phyloP scores from a whole-genome alignment of 1,140 invertebrate genomes.

The Drusus annulatus region DNA sequence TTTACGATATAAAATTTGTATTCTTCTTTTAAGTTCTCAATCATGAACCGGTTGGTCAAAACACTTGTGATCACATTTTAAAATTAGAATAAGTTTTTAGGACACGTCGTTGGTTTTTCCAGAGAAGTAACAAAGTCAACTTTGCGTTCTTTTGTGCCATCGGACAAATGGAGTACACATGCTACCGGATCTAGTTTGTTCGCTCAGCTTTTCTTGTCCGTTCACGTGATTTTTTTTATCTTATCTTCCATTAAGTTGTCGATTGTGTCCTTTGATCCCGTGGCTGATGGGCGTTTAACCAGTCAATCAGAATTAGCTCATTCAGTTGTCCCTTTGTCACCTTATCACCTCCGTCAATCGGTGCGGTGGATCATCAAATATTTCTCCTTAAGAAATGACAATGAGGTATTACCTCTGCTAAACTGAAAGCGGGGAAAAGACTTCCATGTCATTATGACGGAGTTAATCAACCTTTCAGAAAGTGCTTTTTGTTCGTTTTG shows the following conservation, averaged over 20 bases:
- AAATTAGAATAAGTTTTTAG: not conserved
- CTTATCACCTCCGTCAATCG: constrained; percentile 47
- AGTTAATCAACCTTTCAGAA: constrained; percentile 7
- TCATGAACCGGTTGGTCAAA: not conserved
- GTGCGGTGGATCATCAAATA: constrained; percentile 5
- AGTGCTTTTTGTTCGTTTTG: constrained; percentile 1
- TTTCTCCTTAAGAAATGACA: constrained; percentile 14
- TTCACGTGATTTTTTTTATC: constrained; percentile 13
- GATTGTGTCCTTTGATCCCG: constrained; percentile 36
- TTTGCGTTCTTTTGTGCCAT: not conserved
- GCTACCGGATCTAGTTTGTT: constrained; percentile 40
- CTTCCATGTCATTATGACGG: not conserved
- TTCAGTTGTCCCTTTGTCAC: constrained; percentile 45
- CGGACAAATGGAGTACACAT: constrained; percentile 21
- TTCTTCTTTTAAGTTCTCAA: not conserved
- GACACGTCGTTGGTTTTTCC: not conserved
- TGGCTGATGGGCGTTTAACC: constrained; percentile 35
- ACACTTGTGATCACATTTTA: not conserved
- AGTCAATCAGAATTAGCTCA: constrained; percentile 55
- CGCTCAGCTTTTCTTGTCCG: constrained; percentile 11
- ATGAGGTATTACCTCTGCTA: constrained; percentile 7
- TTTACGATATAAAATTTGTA: not conserved
- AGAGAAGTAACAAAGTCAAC: not conserved
- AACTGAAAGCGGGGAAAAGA: constrained; percentile 16
- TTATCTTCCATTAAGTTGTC: constrained; percentile 18